phyloP scores from a whole-genome alignment of 2,797 vertebrate genomes.

The Anguilla pacifica region DNA sequence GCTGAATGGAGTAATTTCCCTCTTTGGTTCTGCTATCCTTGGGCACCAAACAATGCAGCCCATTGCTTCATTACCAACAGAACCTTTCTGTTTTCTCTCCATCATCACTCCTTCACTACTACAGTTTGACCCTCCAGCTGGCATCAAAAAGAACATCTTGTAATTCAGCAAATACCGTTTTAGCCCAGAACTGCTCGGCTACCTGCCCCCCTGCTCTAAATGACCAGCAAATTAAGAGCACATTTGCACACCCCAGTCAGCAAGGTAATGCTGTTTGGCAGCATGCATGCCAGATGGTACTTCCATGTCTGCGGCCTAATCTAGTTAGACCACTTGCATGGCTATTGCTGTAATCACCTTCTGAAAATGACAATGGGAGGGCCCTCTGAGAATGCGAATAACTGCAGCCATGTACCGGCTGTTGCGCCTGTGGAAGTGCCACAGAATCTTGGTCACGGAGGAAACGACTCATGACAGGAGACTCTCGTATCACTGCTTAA shows the following conservation, averaged over 20 bases:
- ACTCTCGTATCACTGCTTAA: constrained; percentile 49
- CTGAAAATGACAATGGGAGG: constrained; percentile 66
- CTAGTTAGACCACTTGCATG: constrained; percentile 76
- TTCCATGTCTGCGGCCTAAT: constrained; percentile 58
- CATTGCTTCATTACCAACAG: not conserved
- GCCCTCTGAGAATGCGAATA: constrained; percentile 43
- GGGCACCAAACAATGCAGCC: not conserved
- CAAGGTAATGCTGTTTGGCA: constrained; percentile 47
- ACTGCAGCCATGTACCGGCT: constrained; percentile 39
- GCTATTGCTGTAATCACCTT: constrained; percentile 67
- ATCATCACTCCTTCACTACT: not conserved
- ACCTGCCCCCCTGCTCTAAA: not conserved
- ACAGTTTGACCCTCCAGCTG: not conserved
- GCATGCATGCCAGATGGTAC: constrained; percentile 43
- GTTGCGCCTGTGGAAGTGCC: constrained; percentile 30
- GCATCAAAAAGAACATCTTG: not conserved
- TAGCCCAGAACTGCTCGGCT: not conserved
- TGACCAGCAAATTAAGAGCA: constrained; percentile 61
- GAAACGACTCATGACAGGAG: constrained; percentile 51
- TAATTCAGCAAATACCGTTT: not conserved
- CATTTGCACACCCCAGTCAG: constrained; percentile 31
- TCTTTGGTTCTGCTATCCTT: not conserved
- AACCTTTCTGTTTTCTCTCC: not conserved
- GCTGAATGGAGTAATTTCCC: not conserved
- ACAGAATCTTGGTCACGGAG: constrained; percentile 52